These are phyloP conservation scores for Melierax canorus DNA, from an alignment of 2,113 vertebrate species.

Conservation along the genomic window DNA sequence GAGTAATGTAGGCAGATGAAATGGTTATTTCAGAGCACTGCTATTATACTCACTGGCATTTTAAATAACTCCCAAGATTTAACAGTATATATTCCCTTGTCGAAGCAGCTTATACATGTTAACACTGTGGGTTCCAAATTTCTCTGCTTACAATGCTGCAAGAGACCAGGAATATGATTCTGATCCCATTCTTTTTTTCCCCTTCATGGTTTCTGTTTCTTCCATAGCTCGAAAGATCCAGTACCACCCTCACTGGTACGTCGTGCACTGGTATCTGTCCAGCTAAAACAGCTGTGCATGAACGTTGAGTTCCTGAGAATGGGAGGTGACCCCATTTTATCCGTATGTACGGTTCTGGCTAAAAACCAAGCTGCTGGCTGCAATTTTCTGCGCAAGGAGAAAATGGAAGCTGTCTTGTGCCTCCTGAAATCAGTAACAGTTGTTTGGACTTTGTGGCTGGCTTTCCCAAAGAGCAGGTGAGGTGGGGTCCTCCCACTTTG, in stretches of 20 bases:
- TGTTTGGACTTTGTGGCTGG: not conserved
- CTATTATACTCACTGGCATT: slow-evolving; percentile 90
- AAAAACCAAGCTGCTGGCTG: slow-evolving; percentile 10
- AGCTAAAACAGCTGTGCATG: slow-evolving; percentile 44
- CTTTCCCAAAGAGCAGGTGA: not conserved
- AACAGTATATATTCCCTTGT: slow-evolving; percentile 84
- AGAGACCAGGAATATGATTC: not conserved
- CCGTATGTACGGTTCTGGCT: not conserved
- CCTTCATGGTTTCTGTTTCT: not conserved
- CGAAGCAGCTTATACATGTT: slow-evolving; percentile 70
- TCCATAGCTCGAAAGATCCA: not conserved
- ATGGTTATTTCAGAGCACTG: slow-evolving; percentile 92
- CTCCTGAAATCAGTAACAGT: not conserved
- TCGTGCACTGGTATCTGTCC: not conserved
- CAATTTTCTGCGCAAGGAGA: not conserved
- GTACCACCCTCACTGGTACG: not conserved
- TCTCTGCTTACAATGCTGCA: not conserved
- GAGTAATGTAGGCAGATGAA: slow-evolving; percentile 95
- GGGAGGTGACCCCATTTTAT: slow-evolving; percentile 53
- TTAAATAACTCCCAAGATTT: slow-evolving; percentile 88
- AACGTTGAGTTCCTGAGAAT: not conserved
- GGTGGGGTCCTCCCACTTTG: fast-evolving
- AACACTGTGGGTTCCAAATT: slow-evolving; percentile 75
- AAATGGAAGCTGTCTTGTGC: not conserved
- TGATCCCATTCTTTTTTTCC: not conserved